Evolutionary conservation across 2,797 vertebrate genomes (phyloP).

Genomic region (Arremon aurantiirostris): DNA sequence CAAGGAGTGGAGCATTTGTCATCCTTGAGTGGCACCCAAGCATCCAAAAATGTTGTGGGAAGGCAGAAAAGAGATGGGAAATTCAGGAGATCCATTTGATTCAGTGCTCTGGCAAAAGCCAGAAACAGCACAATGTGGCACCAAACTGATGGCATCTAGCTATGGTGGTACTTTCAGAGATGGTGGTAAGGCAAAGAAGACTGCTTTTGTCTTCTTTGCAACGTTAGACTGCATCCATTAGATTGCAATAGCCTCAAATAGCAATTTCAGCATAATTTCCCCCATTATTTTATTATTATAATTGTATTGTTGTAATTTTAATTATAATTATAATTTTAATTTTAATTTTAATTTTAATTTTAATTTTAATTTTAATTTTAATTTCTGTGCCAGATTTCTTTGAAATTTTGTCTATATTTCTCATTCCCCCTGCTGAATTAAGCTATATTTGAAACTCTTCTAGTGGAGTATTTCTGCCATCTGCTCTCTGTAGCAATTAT

Average conservation of each 20-base stretch:
- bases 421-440: background rate
- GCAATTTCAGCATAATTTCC: background rate
- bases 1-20: background rate
- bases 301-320: background rate
- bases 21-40: background rate
- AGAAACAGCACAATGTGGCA: background rate
- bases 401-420: background rate
- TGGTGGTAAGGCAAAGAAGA: background rate
- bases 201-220: background rate
- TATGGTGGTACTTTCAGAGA: background rate
- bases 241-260: background rate
- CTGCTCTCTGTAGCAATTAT: constrained; percentile 26
- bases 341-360: background rate
- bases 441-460: background rate
- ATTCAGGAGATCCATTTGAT: background rate
- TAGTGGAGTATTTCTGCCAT: background rate
- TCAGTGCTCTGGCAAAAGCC: background rate
- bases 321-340: too few relatives aligned
- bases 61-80: background rate
- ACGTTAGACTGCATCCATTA: background rate
- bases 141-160: too few relatives aligned
- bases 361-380: background rate
- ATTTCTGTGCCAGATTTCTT: background rate
- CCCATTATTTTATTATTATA: background rate
- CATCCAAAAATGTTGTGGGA: background rate